A percentile compares a stretch with the other conserved stretches of the same genome.
These are phyloP conservation scores for Tarsius wallacei DNA, from an alignment of 2,797 vertebrate genomes.

Conservation along the genomic window DNA sequence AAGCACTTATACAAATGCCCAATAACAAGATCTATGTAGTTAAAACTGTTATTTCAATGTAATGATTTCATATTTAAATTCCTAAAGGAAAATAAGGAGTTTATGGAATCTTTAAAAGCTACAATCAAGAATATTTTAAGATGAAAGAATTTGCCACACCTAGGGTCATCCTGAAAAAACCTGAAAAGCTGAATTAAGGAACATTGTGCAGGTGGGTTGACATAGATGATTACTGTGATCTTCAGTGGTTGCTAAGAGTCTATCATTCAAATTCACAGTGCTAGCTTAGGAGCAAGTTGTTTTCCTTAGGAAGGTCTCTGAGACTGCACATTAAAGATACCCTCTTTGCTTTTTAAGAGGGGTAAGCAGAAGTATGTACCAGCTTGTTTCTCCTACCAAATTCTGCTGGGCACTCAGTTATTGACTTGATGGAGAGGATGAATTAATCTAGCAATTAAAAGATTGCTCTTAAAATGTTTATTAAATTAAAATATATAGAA, in stretches of 20 bases:
- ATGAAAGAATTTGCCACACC: not conserved
- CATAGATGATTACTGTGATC: not conserved
- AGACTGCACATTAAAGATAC: not conserved
- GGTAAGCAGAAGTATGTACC: not conserved
- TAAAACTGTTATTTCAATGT: not conserved
- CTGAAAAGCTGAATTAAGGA: not conserved
- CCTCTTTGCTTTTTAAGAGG: not conserved
- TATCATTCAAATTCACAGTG: not conserved
- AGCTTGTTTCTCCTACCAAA: not conserved
- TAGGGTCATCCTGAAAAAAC: not conserved
- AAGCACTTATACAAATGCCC: not conserved
- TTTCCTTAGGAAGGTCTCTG: not conserved
- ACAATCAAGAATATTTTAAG: not conserved
- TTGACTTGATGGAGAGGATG: not conserved
- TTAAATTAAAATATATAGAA: not conserved
- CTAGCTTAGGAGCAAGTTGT: not conserved
- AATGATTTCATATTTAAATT: constrained; percentile 20
- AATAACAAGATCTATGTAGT: not conserved
- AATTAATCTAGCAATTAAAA: not conserved
- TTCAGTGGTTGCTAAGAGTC: not conserved
- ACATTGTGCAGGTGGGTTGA: not conserved
- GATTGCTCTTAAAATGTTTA: not conserved
- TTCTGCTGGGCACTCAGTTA: not conserved
- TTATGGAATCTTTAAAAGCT: not conserved
- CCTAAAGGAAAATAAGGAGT: not conserved